Percentiles rank a stretch among this genome's conserved stretches.
These are phyloP conservation scores for Sialia sialis DNA, from an alignment of 2,113 vertebrate genomes.

Conservation along the genomic window DNA sequence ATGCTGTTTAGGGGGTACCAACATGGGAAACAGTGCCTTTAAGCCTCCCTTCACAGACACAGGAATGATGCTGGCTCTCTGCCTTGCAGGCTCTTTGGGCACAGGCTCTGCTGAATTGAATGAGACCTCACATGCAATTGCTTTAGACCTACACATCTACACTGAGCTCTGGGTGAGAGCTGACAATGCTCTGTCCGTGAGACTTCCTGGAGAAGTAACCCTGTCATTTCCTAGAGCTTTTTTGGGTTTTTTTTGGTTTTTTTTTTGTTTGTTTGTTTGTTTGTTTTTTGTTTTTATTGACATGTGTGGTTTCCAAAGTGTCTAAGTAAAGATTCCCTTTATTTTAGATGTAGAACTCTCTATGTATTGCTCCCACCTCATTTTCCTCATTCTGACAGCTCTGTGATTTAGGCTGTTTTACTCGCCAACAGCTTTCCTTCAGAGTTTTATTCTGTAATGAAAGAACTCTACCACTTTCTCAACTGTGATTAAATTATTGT, in stretches of 20 bases:
- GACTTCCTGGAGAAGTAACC: neutral
- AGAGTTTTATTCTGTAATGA: neutral
- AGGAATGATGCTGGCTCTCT: neutral
- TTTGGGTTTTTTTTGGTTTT: too few species aligned
- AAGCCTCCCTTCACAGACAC: neutral
- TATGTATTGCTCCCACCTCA: neutral
- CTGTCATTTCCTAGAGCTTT: neutral
- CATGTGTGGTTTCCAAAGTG: neutral
- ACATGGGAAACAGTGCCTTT: neutral
- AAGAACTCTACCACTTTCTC: neutral
- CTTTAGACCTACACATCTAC: neutral
- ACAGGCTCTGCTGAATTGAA: neutral
- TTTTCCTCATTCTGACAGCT: neutral
- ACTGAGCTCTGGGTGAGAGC: neutral
- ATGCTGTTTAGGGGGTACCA: neutral
- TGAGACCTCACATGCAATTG: neutral
- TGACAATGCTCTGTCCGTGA: neutral
- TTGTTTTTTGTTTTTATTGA: neutral
- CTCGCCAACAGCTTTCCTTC: neutral
- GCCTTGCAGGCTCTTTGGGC: neutral
- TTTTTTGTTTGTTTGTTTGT: neutral
- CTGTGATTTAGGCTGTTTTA: neutral
- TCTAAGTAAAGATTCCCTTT: neutral
- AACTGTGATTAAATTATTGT: neutral
- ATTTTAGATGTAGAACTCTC: neutral